phyloP scores from a whole-genome alignment of 2,797 vertebrate genomes.

The Xerus rutilus region DNA sequence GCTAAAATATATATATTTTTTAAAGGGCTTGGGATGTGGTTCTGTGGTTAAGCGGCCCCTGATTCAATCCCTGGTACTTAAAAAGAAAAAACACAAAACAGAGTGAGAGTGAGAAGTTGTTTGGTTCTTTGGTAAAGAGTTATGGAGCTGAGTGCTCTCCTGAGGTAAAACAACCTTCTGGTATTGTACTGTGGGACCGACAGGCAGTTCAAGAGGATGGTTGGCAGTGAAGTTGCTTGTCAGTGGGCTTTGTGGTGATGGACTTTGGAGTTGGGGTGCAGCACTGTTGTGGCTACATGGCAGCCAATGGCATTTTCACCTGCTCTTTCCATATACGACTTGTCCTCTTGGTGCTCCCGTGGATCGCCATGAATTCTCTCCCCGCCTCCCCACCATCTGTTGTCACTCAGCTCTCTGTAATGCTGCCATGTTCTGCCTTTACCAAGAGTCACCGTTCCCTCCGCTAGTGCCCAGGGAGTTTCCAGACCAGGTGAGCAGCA shows the following conservation, averaged over 20 bases:
- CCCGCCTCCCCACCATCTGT: neutral
- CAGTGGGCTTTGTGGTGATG: neutral
- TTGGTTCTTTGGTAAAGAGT: neutral
- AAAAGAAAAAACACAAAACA: too few relatives aligned
- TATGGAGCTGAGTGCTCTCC: neutral
- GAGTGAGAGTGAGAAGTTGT: neutral
- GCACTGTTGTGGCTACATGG: fast-evolving
- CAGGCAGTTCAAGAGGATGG: neutral
- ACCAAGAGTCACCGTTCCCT: neutral
- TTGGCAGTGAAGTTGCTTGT: neutral
- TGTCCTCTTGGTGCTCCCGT: neutral
- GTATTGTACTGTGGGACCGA: neutral
- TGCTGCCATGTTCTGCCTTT: neutral
- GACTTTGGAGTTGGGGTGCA: neutral
- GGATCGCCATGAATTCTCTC: neutral
- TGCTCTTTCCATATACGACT: neutral
- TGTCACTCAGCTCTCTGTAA: neutral
- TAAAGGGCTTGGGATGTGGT: too few relatives aligned
- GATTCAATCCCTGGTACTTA: too few relatives aligned
- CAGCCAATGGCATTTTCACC: neutral
- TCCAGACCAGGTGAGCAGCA: neutral
- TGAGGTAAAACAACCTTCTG: neutral
- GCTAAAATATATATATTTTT: too few relatives aligned
- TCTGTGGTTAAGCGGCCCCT: too few relatives aligned
- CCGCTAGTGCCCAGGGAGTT: neutral